These are phyloP conservation scores for Podarcis cretensis DNA, from an alignment of 2,113 vertebrate genomes.

Conservation along the genomic window DNA sequence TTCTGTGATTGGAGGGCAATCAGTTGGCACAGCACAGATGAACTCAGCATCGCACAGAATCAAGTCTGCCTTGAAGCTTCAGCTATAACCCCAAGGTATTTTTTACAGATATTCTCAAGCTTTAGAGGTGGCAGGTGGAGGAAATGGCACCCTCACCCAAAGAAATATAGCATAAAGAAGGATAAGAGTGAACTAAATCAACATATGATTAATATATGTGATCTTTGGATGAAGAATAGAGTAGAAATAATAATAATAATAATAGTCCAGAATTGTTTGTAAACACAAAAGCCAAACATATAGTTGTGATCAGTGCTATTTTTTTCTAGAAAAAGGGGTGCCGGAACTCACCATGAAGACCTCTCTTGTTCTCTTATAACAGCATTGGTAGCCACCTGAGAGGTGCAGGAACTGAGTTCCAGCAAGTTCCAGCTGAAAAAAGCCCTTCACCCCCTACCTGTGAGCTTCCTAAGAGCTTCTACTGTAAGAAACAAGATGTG, in stretches of 20 bases:
- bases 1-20: slow-evolving; percentile 15
- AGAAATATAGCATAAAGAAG: background rate
- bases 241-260: too few species aligned
- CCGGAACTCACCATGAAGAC: too few species aligned
- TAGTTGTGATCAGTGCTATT: too few species aligned
- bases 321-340: too few species aligned
- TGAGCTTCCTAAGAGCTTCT: too few species aligned
- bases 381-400: too few species aligned
- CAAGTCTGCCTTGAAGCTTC: background rate
- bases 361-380: too few species aligned
- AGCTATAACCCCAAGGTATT: background rate
- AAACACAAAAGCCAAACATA: background rate
- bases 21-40: background rate
- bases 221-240: too few species aligned
- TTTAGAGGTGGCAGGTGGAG: background rate
- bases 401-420: too few species aligned
- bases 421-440: too few species aligned
- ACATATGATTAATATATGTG: background rate
- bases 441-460: too few species aligned
- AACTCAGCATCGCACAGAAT: background rate
- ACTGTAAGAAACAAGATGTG: background rate
- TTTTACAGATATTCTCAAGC: background rate
- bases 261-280: background rate
- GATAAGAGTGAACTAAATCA: background rate
- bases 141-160: background rate